Evolutionary conservation across 2,113 vertebrate genomes (phyloP), one percentile per base, ranked within the genome.

Genomic region (Sorex fumeus): DNA sequence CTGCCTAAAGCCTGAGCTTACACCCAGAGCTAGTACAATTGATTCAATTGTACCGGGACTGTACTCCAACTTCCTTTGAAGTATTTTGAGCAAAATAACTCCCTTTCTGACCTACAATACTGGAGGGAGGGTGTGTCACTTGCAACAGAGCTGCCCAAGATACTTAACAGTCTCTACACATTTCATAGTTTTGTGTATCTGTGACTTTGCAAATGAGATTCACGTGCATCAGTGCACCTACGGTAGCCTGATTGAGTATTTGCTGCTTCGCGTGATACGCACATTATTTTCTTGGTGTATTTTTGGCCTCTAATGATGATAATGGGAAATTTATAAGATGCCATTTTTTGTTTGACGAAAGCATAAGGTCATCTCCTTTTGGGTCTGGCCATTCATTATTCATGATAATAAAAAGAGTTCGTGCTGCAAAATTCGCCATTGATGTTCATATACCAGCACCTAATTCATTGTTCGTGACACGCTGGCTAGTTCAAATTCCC

Each of bases 41-140:
- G 47, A 45, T 50, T 32, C 8, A 64, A 45, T 1, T 2, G 32
- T 30, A 45, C 12, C 11, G 19, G 57, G 32, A 50, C 40, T 16
- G 88, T 76, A 69, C 85, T 76, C 85, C 45, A 60, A 76, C 36
- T 34, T 36, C 34, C 40, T 62, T 8, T 80, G 90, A 89, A 92
- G 36, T 66, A 76, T 50, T 85, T 75, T 34, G 62, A 80, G 25
- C 28, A 89, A 71, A 40, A 88, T 50, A 84, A 94, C 80, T 1
- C 10, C 30, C n/a, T 74, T 84, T 74, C 27, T n/a, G 57, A 7
- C 66, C 53, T 70, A 62, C 9, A 11, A 62, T 32, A 23, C 9
- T 70, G 69, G 12, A 1, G n/a, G 69, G 12, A 1, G n/a, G 43
- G 43, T 64, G n/a, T 2, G 21, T 76, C 81, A 28, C 9, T 62